Evolutionary conservation across 1,140 invertebrate genomes (phyloP), one percentile per base, ranked within the genome.

Genomic region (Helicoverpa zea): DNA sequence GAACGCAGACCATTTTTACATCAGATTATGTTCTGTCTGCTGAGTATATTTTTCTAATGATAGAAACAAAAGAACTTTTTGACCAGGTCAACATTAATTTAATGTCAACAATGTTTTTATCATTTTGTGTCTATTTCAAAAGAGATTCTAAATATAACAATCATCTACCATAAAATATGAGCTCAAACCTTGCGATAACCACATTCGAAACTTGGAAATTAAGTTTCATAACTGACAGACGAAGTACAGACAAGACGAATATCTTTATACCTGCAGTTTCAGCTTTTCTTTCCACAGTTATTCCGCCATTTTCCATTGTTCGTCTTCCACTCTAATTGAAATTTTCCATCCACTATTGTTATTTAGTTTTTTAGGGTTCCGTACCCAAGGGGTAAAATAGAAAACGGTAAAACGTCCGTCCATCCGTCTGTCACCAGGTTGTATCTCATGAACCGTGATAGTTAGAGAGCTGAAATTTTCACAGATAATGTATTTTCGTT

Each of bases 281-380:
- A 16, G 70, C 23, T 29, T 47, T 16, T 30, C 23, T n/a, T 35
- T 72, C 47, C 18, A 30, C 13, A 2, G 13, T 18, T 58, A 72
- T n/a, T 29, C 13, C 23, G 23, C 9, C 52, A 64, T 14, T 47
- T 14, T 29, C 58, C 47, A 52, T 76, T 76, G 74, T 76, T 47
- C 30, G 74, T 49, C 29, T 63, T 51, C 58, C 43, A 76, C 35
- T 51, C 75, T 77, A 54, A 77, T 77, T 77, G 75, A 77, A 77
- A 77, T 61, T 16, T 51, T 30, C 29, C 75, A 66, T 18, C 11
- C 23, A 64, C 75, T 77, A 77, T 77, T 77, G 75, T 66, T 49
- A 58, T 77, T 66, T 43, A 54, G 29, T 23, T 43, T 43, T 43
- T 43, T 43, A 43, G 35, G 35, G 35, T 43, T 43, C 35, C 35